Evolutionary conservation across 1,140 invertebrate genomes (phyloP).

Genomic region (Galleria mellonella): DNA sequence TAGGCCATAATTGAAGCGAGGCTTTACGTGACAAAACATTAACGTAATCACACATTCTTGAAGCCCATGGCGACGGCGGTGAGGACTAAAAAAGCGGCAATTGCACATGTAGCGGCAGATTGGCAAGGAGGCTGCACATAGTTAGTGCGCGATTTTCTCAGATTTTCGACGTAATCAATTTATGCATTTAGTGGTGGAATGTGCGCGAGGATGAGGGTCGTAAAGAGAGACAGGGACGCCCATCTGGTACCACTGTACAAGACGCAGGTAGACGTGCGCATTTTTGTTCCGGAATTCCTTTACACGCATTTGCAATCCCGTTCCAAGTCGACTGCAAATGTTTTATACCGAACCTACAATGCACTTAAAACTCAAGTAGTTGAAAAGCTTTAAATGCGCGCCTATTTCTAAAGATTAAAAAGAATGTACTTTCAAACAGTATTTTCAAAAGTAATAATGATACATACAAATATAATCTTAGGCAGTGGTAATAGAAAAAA

Average conservation of each 20-base stretch:
- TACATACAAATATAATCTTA: too few relatives aligned
- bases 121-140: slow-evolving; percentile 21
- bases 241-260: slow-evolving; percentile 42
- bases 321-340: slow-evolving; percentile 19
- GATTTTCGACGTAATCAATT: slow-evolving; percentile 68
- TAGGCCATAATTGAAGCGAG: too few relatives aligned
- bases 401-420: too few relatives aligned
- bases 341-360: too few relatives aligned
- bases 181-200: slow-evolving; percentile 46
- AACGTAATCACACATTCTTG: not conserved
- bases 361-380: too few relatives aligned
- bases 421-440: too few relatives aligned
- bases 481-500: too few relatives aligned
- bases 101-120: slow-evolving; percentile 32
- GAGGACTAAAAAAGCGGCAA: slow-evolving; percentile 48
- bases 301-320: slow-evolving; percentile 63
- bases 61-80: slow-evolving; percentile 20
- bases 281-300: slow-evolving; percentile 68
- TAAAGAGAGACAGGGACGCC: slow-evolving; percentile 10
- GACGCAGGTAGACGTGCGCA: slow-evolving; percentile 59
- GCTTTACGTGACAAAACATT: too few relatives aligned
- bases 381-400: too few relatives aligned
- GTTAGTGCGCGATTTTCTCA: slow-evolving; percentile 58
- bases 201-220: slow-evolving; percentile 10
- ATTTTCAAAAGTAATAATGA: too few relatives aligned